phyloP scores from a whole-genome alignment of 2,797 vertebrate species.

The Uromys caudimaculatus region DNA sequence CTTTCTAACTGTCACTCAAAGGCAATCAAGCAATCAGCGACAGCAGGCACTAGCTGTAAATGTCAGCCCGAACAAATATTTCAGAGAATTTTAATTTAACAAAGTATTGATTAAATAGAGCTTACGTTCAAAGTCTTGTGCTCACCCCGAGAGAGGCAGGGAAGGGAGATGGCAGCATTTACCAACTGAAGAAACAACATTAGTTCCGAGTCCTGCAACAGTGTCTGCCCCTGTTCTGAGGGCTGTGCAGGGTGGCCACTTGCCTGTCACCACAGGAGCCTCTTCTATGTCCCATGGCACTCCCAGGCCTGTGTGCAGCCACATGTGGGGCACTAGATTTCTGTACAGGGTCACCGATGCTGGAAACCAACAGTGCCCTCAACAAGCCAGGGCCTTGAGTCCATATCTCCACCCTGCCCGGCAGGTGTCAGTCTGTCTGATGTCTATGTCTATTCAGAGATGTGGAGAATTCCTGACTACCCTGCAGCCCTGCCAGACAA shows the following conservation, averaged over 20 bases:
- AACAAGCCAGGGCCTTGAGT: not conserved
- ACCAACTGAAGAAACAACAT: not conserved
- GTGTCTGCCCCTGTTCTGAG: not conserved
- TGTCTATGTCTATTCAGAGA: not conserved
- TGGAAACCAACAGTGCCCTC: not conserved
- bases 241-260: not conserved
- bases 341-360: accelerated
- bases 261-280: too few species aligned
- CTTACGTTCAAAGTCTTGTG: not conserved
- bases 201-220: not conserved
- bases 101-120: not conserved
- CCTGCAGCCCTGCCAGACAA: not conserved
- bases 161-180: not conserved
- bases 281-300: too few species aligned
- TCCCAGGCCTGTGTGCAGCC: too few species aligned
- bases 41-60: not conserved
- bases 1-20: not conserved
- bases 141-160: too few species aligned
- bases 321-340: too few species aligned
- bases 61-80: not conserved
- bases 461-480: not conserved
- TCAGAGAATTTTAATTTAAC: constrained; percentile 4
- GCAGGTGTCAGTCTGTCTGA: not conserved
- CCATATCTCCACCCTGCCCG: not conserved
- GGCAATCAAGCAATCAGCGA: not conserved